Evolutionary conservation across 2,888 invertebrate genomes (phyloP), one percentile per base, ranked within the genome.

Genomic region (Zygothrica quintamaculata): DNA sequence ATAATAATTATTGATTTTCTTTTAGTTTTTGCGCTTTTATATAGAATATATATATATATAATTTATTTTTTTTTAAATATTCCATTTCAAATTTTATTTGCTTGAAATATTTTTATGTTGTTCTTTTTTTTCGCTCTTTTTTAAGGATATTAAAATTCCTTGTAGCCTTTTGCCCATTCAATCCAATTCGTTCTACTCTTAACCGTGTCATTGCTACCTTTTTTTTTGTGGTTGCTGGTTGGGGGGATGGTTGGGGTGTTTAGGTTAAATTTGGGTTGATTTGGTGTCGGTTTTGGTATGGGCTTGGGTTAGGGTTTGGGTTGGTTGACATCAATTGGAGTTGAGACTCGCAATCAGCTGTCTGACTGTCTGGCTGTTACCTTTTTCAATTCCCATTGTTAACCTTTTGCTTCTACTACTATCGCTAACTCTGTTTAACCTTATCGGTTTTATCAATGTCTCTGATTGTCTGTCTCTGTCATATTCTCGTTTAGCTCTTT

Each of bases 161-260:
- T 47, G 15, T 37, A 15, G 43, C 29, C 15, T 1, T 1, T 4
- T 5, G 5, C 15, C n/a, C 15, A 9, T 2, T 2, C 16, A 7
- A 7, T 8, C 1, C 7, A 31, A 31, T 13, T 26, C 15, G 6
- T 39, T 11, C 6, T n/a, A n/a, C 13, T 29, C 13, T 7, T 12
- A 18, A 31, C 51, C 42, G 37, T 70, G 43, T 43, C 64, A 56
- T 16, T 69, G 58, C 53, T 51, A 65, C 39, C 59, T 55, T 31
- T 50, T 37, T 46, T 37, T 22, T 5, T 22, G n/a, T n/a, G n/a
- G n/a, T n/a, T n/a, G n/a, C n/a, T n/a, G n/a, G n/a, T 22, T 22
- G 18, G 18, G 18, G 18, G 18, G 18, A 13, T 25, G 7, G 13
- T n/a, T n/a, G n/a, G n/a, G n/a, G n/a, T n/a, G n/a, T n/a, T n/a